Percentiles rank a stretch among this genome's conserved stretches.
Evolutionary conservation across 2,113 vertebrate genomes (phyloP).

Genomic region (Sitta europaea): DNA sequence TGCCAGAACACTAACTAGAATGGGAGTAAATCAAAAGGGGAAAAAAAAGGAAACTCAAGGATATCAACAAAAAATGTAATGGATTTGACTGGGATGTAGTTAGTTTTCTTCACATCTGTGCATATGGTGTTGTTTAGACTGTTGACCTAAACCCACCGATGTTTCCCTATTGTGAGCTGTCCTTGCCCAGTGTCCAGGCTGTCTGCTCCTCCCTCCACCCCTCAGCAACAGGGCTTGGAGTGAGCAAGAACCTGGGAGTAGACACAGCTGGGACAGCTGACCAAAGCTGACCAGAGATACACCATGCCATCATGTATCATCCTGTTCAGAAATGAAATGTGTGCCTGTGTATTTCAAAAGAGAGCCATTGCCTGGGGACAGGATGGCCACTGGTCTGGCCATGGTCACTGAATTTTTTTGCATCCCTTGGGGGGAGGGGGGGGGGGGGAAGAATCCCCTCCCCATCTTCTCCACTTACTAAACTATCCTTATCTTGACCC

Average conservation of each 20-base stretch:
- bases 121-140: not conserved
- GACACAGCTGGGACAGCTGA: not conserved
- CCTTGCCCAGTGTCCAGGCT: too few species aligned
- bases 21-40: not conserved
- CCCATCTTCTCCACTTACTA: not conserved
- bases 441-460: not conserved
- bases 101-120: not conserved
- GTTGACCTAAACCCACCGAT: rapidly evolving
- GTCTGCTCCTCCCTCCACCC: not conserved
- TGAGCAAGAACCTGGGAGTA: not conserved
- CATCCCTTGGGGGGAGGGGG: rapidly evolving
- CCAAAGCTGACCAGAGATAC: not conserved
- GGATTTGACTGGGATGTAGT: not conserved
- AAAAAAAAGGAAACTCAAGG: not conserved
- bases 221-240: rapidly evolving
- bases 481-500: not conserved
- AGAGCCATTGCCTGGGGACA: not conserved
- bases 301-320: not conserved
- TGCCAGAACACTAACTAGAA: not conserved
- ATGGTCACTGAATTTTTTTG: not conserved
- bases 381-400: not conserved
- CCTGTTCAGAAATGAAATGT: not conserved
- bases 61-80: not conserved
- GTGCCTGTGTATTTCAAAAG: not conserved
- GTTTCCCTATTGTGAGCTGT: not conserved